Evolutionary conservation across 2,888 invertebrate species (phyloP), one percentile per base, ranked within the genome.

Genomic region (Digitonthophagus gazella): DNA sequence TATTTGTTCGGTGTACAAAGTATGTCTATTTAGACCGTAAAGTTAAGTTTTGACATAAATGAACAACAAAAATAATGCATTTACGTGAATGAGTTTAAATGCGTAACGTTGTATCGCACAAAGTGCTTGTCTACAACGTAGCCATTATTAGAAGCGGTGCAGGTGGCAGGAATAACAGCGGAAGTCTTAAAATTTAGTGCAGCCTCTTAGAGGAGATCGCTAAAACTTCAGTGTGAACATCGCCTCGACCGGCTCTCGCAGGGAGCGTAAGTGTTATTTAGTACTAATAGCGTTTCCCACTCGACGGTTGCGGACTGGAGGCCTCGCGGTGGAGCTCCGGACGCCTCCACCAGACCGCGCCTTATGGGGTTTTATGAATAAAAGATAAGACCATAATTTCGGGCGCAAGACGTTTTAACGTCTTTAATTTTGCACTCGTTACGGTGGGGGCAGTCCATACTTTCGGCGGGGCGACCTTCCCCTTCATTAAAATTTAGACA

Each of bases 401-500:
- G 65, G 61, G 14, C 61, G 65, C 66, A 69, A 67, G 69, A 64
- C 69, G 66, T 68, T 71, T 71, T 68, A 71, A 65, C 71, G 70
- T 71, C 61, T 61, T 71, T 71, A 68, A 69, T 71, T 71, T 68
- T 70, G 58, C 61, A 56, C 61, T 68, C 68, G 66, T 66, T 69
- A 69, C 66, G 66, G 64, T 67, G 64, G 44, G 54, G 58, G 70
- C 69, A 67, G 71, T 71, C 70, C 66, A 66, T 69, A 69, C 72
- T 70, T 71, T 67, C 5, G 18, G 55, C 28, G 55, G 63, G 65
- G 55, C n/a, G 15, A 65, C 64, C 68, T 64, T 20, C 65, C 55
- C 67, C 69, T 71, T 74, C 72, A 71, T 74, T 74, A 73, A 74
- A 74, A 71, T 74, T 71, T 71, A 71, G 73, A 66, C 73, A 74